Evolutionary conservation across 1,140 invertebrate genomes (phyloP).

Genomic region (Bombyx mori): ASM3026992v2 NC_085114.1:15300501-15301000

Average conservation of each 20-base stretch:
- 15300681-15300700: constrained; percentile 9
- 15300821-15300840: no score
- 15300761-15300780: no score
- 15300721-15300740: constrained; percentile 2
- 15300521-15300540: constrained; percentile 49
- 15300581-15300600: constrained; percentile 15
- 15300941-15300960: no score
- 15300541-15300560: constrained; percentile 48
- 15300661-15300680: constrained; percentile 7
- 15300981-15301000: constrained; percentile 14
- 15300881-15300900: no score
- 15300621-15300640: neutral
- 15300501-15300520: constrained; percentile 60
- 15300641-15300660: constrained; percentile 9
- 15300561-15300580: constrained; percentile 24
- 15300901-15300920: no score
- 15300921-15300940: no score
- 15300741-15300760: neutral
- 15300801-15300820: no score
- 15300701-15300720: constrained; percentile 7
- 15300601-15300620: constrained; percentile 2
- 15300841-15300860: no score
- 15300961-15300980: constrained; percentile 11
- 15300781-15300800: no score
- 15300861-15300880: no score